Evolutionary conservation across 2,888 invertebrate genomes (phyloP).

Genomic region (Ariolimax columbianus): DNA sequence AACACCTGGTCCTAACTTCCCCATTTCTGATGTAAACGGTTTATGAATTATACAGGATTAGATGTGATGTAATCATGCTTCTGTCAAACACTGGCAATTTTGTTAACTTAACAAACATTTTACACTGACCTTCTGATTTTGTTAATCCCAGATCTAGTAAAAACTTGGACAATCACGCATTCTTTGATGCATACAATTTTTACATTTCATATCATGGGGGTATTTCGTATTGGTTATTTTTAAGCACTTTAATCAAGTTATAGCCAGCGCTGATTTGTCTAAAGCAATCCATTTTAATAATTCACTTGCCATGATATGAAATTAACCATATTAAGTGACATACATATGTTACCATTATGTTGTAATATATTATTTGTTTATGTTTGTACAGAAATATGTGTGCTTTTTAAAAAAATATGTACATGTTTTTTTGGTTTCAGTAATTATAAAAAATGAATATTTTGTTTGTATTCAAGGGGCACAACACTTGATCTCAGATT

Average conservation of each 20-base stretch:
- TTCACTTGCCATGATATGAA: neutral
- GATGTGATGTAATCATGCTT: too few relatives aligned
- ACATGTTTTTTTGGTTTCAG: too few relatives aligned
- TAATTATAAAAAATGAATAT: neutral
- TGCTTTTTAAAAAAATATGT: neutral
- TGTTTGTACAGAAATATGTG: neutral
- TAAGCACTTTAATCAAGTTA: too few relatives aligned
- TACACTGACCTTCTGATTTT: too few relatives aligned
- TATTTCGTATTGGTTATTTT: neutral
- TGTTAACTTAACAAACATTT: too few relatives aligned
- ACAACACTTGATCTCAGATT: conserved; percentile 10
- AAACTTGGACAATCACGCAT: neutral
- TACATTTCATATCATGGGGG: neutral
- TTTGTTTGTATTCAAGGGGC: conserved; percentile 11
- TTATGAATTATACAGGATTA: too few relatives aligned
- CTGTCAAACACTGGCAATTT: too few relatives aligned
- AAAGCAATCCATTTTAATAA: neutral
- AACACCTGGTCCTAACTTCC: too few relatives aligned
- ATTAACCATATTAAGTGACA: neutral
- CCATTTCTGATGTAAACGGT: too few relatives aligned
- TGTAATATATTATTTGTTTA: neutral
- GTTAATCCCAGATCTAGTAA: neutral
- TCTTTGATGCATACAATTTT: neutral
- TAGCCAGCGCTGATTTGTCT: neutral
- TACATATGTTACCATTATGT: neutral